These are phyloP conservation scores for Xenopus borealis DNA, from an alignment of 2,113 vertebrate species.

Conservation along the genomic window DNA sequence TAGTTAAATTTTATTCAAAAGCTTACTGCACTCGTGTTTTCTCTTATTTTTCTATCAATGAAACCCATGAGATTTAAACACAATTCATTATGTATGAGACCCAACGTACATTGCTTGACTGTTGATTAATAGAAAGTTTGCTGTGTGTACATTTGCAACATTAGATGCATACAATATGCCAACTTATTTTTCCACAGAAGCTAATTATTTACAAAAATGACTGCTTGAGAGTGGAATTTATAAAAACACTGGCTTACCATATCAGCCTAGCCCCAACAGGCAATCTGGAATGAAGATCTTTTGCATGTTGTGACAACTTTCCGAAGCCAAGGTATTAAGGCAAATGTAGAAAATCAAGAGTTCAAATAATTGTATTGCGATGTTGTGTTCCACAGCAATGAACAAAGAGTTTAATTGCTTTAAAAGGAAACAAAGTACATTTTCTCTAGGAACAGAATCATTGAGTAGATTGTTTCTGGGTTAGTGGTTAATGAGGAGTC, in stretches of 20 bases:
- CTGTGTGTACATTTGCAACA: conserved; percentile 76
- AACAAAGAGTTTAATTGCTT: conserved; percentile 55
- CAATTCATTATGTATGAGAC: conserved; percentile 93
- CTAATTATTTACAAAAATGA: conserved; percentile 88
- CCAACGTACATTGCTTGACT: conserved; percentile 80
- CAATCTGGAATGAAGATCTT: conserved; percentile 78
- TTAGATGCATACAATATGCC: conserved; percentile 81
- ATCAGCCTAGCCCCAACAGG: conserved; percentile 74
- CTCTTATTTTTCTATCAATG: conserved; percentile 82
- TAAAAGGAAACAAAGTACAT: conserved; percentile 44
- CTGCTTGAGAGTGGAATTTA: conserved; percentile 77
- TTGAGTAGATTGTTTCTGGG: conserved; percentile 41
- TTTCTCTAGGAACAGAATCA: conserved; percentile 32
- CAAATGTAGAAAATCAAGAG: conserved; percentile 70
- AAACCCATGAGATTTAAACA: conserved; percentile 80
- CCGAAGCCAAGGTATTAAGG: conserved; percentile 73
- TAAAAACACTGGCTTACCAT: conserved; percentile 76
- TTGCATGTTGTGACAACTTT: conserved; percentile 77
- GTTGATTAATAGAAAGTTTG: conserved; percentile 92
- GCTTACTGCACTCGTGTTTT: conserved; percentile 80
- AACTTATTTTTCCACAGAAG: conserved; percentile 76
- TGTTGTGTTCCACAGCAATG: conserved; percentile 23
- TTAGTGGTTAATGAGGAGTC: neutral
- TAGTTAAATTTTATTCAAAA: conserved; percentile 88
- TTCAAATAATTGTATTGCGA: conserved; percentile 59